phyloP scores from a whole-genome alignment of 2,888 invertebrate species.

The Andrena hattorfiana region DNA sequence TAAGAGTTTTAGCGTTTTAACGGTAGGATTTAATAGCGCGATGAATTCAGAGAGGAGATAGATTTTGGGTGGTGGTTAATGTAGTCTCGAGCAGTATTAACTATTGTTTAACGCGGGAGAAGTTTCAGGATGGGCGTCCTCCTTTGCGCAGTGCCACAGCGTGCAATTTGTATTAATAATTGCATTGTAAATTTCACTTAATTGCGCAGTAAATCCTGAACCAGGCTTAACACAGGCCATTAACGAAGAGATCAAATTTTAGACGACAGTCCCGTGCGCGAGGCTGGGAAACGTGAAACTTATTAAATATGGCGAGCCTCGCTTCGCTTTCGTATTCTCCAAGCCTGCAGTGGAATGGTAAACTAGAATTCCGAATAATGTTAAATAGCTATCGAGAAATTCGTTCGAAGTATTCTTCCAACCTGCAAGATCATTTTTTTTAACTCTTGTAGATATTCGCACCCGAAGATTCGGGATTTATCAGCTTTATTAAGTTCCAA shows the following conservation, averaged over 20 bases:
- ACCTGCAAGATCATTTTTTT: too few relatives aligned
- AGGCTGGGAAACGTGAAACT: constrained; percentile 28
- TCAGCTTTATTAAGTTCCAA: too few relatives aligned
- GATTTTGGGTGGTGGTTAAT: background rate
- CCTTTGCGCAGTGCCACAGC: constrained; percentile 9
- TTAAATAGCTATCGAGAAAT: too few relatives aligned
- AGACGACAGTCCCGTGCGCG: constrained; percentile 5
- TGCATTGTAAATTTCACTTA: constrained; percentile 44
- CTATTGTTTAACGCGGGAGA: background rate
- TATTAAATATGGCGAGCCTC: constrained; percentile 16
- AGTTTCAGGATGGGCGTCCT: background rate
- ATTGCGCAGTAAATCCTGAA: constrained; percentile 48
- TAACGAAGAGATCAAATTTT: constrained; percentile 59
- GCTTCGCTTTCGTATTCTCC: background rate
- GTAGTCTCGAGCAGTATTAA: too few relatives aligned
- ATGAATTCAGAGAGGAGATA: background rate
- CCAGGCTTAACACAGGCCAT: constrained; percentile 27
- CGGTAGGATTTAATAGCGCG: too few relatives aligned
- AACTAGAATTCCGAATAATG: too few relatives aligned
- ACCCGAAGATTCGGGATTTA: too few relatives aligned
- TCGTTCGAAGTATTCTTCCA: too few relatives aligned
- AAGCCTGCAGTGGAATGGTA: background rate
- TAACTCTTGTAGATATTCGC: too few relatives aligned
- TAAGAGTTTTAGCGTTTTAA: too few relatives aligned
- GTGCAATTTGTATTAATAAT: constrained; percentile 50